Percentiles rank a stretch among this genome's conserved stretches.
Conservation (phyloP, 2,888 invertebrate species). For the Mactromeris polynyma region DNA sequence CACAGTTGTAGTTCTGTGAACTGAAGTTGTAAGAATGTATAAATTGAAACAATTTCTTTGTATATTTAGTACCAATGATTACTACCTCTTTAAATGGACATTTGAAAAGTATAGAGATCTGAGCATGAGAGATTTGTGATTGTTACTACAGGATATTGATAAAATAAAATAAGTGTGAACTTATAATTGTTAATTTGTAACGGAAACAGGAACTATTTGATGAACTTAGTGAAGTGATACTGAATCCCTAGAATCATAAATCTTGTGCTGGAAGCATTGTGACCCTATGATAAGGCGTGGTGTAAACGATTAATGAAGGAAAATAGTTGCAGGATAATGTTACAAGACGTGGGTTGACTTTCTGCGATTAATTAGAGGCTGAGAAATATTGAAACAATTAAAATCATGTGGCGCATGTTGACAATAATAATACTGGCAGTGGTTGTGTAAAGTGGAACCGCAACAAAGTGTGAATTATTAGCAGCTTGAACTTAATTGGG, state of each 20-base stretch:
- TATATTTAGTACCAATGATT: too few species aligned
- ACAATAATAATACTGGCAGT: neutral
- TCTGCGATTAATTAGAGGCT: slow-evolving; percentile 4
- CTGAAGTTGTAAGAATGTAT: too few species aligned
- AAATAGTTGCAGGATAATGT: neutral
- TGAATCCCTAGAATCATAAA: neutral
- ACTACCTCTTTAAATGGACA: too few species aligned
- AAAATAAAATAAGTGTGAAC: too few species aligned
- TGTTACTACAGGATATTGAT: too few species aligned
- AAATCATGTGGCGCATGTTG: slow-evolving; percentile 3
- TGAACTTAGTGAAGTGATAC: neutral
- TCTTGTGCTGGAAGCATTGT: neutral
- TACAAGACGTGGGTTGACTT: slow-evolving; percentile 3
- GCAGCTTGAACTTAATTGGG: too few species aligned
- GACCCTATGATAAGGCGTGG: neutral
- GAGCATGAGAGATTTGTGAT: too few species aligned
- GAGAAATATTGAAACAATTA: slow-evolving; percentile 7
- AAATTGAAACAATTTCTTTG: too few species aligned
- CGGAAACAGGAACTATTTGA: neutral
- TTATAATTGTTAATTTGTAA: neutral
- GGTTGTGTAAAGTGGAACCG: too few species aligned
- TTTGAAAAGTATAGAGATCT: too few species aligned
- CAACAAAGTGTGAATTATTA: too few species aligned
- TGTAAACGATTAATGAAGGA: neutral
- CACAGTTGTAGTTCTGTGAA: too few species aligned